Base-by-base conservation (phyloP, 2,888 invertebrate genomes). In the Tachina grossa region DNA sequence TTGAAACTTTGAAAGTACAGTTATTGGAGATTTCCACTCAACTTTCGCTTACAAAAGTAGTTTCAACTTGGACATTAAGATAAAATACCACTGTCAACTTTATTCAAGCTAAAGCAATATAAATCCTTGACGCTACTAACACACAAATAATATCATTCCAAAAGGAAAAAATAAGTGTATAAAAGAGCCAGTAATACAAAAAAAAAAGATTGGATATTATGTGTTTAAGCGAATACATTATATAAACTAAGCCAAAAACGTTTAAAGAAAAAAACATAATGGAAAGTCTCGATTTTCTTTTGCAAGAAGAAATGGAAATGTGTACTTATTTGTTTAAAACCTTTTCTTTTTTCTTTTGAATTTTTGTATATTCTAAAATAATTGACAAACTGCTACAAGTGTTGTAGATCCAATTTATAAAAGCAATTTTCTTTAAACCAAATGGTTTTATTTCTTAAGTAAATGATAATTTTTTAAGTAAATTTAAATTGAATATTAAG, bases 111-210 rank as follows among this genome's bases (percentile, higher is more conserved):
- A 74, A 79, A 79, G 55, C 65, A 69, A 11, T 39, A 57, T 59
- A 76, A 79, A 75, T 74, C 84, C 39, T 76, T 75, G 78, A 63
- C 74, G 61, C 41, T 74, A 59, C 63, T 61, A 83, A 74, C 83
- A 74, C 65, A 77, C 51, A 19, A 16, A 49, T 16, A 39, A 9
- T 22, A 8, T 31, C 47, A 6, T 57, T 59, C 22, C 41, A 49
- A 49, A 68, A n/a, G 22, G 51, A n/a, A 4, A 6, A 3, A n/a
- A n/a, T n/a, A 55, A 16, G 9, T 71, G 43, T 57, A 22, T 31
- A 14, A 6, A 10, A 57, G n/a, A 41, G 10, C 6, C 47, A 1
- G 57, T 57, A n/a, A 11, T 72, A n/a, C n/a, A 74, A 61, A 66
- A 49, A 39, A 14, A 53, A 39, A 31, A 65, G 14, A 5, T 31